A percentile compares a stretch with the other conserved stretches of the same genome.
phyloP scores from a whole-genome alignment of 2,797 vertebrate species.

The Chrysocyon brachyurus region DNA sequence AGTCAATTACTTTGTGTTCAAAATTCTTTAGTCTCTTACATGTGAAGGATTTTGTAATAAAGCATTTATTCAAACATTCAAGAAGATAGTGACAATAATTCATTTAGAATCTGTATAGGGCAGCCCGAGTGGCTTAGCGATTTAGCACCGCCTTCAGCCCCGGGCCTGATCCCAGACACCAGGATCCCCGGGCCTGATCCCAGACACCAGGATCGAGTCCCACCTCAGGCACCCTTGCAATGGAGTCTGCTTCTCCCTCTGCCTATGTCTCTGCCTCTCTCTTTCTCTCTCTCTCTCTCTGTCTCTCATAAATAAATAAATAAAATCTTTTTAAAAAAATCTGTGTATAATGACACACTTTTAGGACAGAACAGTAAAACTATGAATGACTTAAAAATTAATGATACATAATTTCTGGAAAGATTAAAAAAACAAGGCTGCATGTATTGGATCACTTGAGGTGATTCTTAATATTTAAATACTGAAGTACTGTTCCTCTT shows the following conservation, averaged over 20 bases:
- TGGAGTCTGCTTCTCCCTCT: too few relatives aligned
- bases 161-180: too few relatives aligned
- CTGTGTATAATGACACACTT: neutral
- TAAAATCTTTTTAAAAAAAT: too few relatives aligned
- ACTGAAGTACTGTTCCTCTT: neutral
- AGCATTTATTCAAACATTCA: neutral
- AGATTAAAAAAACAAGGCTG: neutral
- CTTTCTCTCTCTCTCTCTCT: too few relatives aligned
- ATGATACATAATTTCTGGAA: neutral
- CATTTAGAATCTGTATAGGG: neutral
- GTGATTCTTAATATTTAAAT: neutral
- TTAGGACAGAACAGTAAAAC: neutral
- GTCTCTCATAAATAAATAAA: too few relatives aligned
- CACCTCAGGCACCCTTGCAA: too few relatives aligned
- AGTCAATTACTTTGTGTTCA: neutral
- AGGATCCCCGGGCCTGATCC: too few relatives aligned
- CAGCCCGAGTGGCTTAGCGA: too few relatives aligned
- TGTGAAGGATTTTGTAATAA: neutral
- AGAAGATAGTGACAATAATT: neutral
- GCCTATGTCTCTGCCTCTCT: too few relatives aligned
- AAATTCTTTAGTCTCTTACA: neutral
- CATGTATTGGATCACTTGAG: neutral
- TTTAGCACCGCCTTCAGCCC: too few relatives aligned
- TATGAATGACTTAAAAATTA: neutral
- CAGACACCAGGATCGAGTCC: too few relatives aligned